Percentiles rank a stretch among this genome's conserved stretches.
phyloP scores from a whole-genome alignment of 2,888 invertebrate species.

The Deilephila elpenor region DNA sequence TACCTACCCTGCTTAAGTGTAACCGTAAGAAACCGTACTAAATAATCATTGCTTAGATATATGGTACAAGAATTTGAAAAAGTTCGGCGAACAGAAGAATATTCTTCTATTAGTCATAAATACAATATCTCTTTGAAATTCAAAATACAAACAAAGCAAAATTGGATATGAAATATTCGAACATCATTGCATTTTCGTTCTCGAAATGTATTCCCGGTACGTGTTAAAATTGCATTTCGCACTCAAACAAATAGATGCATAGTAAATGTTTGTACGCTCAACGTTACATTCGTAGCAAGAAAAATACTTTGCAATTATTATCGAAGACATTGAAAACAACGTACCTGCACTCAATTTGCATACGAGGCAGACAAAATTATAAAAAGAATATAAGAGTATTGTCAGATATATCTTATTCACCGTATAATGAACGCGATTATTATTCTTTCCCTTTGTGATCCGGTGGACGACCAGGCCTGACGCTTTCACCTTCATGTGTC shows the following conservation, averaged over 20 bases:
- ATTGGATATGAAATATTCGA: background rate
- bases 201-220: background rate
- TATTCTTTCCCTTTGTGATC: conserved; percentile 42
- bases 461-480: conserved; percentile 42
- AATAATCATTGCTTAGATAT: too few relatives aligned
- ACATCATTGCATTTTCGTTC: conserved; percentile 2
- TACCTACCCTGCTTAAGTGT: too few relatives aligned
- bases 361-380: background rate
- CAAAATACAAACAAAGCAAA: background rate
- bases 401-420: conserved; percentile 18
- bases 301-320: background rate
- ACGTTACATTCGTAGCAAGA: background rate
- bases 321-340: background rate
- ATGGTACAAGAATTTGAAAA: too few relatives aligned
- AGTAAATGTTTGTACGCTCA: background rate
- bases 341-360: conserved; percentile 13
- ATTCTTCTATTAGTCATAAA: too few relatives aligned
- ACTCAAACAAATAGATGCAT: background rate
- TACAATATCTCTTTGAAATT: background rate
- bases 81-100: too few relatives aligned
- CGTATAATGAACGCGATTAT: conserved; percentile 14
- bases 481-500: conserved; percentile 56
- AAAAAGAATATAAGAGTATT: conserved; percentile 10
- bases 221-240: background rate
- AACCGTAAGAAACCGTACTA: too few relatives aligned